These are phyloP conservation scores for Escarpia spicata DNA, from an alignment of 2,888 invertebrate species.

Conservation along the genomic window DNA sequence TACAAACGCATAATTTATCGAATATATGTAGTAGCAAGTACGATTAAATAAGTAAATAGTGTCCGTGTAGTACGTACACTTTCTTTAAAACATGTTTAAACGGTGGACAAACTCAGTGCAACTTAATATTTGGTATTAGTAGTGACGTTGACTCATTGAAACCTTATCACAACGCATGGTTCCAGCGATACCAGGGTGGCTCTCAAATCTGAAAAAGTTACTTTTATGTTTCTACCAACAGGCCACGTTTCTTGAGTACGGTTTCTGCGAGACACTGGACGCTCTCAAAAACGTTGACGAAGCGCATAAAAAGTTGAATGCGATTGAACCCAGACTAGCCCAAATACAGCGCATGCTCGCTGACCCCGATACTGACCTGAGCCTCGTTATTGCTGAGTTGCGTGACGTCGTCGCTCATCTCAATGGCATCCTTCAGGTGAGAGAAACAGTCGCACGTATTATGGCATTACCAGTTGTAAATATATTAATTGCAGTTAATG, in stretches of 20 bases:
- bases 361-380: constrained; percentile 19
- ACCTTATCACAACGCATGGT: too few relatives aligned
- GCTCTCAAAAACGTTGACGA: constrained; percentile 36
- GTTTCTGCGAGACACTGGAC: constrained; percentile 35
- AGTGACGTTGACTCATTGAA: too few relatives aligned
- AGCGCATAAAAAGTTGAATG: constrained; percentile 31
- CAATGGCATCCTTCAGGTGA: constrained; percentile 32
- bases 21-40: too few relatives aligned
- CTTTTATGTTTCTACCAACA: not conserved
- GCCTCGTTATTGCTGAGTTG: constrained; percentile 28
- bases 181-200: not conserved
- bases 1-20: too few relatives aligned
- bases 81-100: too few relatives aligned
- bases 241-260: constrained; percentile 38
- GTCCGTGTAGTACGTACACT: too few relatives aligned
- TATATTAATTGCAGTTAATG: too few relatives aligned
- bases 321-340: constrained; percentile 25
- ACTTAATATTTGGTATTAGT: too few relatives aligned
- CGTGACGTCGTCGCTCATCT: constrained; percentile 31
- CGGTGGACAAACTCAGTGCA: too few relatives aligned
- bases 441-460: not conserved
- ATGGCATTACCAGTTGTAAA: too few relatives aligned
- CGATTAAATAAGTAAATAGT: too few relatives aligned
- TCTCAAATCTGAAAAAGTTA: too few relatives aligned
- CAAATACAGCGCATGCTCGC: constrained; percentile 27